Conservation (phyloP, 2,888 invertebrate species). For the Lochmaea capreae region DNA sequence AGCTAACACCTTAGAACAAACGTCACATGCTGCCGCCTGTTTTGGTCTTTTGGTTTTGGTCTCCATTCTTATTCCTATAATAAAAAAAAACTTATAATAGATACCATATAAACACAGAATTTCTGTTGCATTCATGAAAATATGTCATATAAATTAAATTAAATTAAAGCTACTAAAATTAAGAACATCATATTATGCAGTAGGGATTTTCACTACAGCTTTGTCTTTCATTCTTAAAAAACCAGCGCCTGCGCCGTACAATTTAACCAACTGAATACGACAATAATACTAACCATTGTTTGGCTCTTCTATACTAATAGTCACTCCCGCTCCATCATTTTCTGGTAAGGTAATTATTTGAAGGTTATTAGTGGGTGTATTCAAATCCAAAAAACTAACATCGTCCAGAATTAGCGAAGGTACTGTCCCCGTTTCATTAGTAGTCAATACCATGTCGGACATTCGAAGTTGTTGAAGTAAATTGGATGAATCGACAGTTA, state of each 20-base stretch:
- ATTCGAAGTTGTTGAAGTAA: slow-evolving; percentile 45
- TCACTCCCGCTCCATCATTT: slow-evolving; percentile 18
- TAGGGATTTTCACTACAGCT: too few species aligned
- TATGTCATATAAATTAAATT: too few species aligned
- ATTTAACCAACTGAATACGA: too few species aligned
- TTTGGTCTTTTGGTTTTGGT: slow-evolving; percentile 23
- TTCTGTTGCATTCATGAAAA: too few species aligned
- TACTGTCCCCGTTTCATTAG: slow-evolving; percentile 29
- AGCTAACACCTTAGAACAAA: slow-evolving; percentile 59
- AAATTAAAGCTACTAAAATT: too few species aligned
- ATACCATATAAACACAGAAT: too few species aligned
- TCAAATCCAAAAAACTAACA: slow-evolving; percentile 46
- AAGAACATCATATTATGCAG: too few species aligned
- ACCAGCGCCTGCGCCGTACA: too few species aligned
- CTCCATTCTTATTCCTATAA: not conserved
- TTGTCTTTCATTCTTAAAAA: too few species aligned
- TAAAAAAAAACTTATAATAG: not conserved
- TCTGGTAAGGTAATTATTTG: slow-evolving; percentile 36
- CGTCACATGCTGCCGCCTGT: slow-evolving; percentile 56
- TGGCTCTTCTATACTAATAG: slow-evolving; percentile 16
- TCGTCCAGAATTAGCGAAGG: slow-evolving; percentile 43
- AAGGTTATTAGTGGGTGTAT: slow-evolving; percentile 28
- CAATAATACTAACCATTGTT: slow-evolving; percentile 3
- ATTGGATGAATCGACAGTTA: slow-evolving; percentile 40
- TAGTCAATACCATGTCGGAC: slow-evolving; percentile 40